Base-by-base conservation (phyloP, 2,888 invertebrate genomes). In the Drosophila suboccidentalis region DNA sequence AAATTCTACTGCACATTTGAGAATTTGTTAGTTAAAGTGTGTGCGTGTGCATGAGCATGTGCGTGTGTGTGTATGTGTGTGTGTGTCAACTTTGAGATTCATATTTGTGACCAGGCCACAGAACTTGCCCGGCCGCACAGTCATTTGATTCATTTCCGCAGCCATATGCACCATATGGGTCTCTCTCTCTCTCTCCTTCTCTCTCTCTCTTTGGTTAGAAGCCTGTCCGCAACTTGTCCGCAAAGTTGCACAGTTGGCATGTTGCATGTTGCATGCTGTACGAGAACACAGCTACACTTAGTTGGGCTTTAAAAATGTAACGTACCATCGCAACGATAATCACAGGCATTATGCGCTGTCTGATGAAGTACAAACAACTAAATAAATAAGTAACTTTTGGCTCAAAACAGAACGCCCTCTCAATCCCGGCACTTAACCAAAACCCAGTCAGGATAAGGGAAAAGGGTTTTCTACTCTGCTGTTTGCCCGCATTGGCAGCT, bases 341-440 rank as follows among this genome's bases (percentile, higher is more conserved):
- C 82, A 71, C 76, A 34, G 71, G 69, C 71, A 80, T 84, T 80
- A 85, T 75, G 82, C 73, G 74, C 84, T 82, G 86, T 68, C 80
- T 76, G 86, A 85, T 87, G 87, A 82, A 74, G 82, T 87, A 84
- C 74, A 85, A 85, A 86, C 77, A 84, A 73, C 73, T 69, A 73
- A 82, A 82, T 82, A 87, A 86, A 80, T 82, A 83, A 76, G 65
- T 74, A 71, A 46, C 71, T 55, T 55, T 4, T 50, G 41, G 11
- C 51, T 49, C 39, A 47, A 47, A n/a, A 15, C 34, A 49, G 38
- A 39, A 15, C 22, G 10, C 8, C 32, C 15, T 10, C 15, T 13
- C 32, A 10, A 10, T 50, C 39, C 46, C 2, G 11, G 11, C 34
- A 34, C 50, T 50, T 19, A 55, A 10, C 19, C 29, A 43, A 34